Conservation (phyloP, 2,113 vertebrate species). For the Machaerirhynchus nigripectus region DNA sequence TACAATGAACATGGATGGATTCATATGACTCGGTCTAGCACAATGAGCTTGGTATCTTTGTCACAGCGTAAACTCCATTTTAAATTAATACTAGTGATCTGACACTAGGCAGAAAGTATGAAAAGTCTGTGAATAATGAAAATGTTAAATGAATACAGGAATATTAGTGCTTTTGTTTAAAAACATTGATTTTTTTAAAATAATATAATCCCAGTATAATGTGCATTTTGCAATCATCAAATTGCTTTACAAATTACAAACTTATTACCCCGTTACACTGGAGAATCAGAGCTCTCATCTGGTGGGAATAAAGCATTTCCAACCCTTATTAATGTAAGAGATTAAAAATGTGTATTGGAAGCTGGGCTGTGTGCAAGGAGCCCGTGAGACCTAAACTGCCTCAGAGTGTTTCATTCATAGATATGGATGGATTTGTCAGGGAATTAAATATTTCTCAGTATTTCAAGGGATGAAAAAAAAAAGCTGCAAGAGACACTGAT, state of each 20-base stretch:
- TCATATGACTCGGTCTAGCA: not conserved
- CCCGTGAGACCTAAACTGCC: not conserved
- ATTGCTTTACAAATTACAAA: not conserved
- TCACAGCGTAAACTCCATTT: not conserved
- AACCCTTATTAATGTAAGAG: not conserved
- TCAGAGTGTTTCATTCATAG: not conserved
- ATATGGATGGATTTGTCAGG: not conserved
- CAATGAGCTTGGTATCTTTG: not conserved
- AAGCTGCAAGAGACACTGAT: not conserved
- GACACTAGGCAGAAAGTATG: not conserved
- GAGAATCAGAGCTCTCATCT: not conserved
- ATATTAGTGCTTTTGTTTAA: not conserved
- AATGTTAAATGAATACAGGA: not conserved
- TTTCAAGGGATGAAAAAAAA: not conserved
- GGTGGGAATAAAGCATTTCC: not conserved
- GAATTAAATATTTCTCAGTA: not conserved
- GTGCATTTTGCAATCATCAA: not conserved
- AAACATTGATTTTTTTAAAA: not conserved
- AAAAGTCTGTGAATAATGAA: not conserved
- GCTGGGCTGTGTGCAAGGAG: not conserved
- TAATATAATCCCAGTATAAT: not conserved
- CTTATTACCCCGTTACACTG: not conserved
- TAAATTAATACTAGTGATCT: not conserved
- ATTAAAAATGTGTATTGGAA: not conserved
- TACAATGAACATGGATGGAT: not conserved